Conservation (phyloP, 2,888 invertebrate genomes). For the Eristalis intricaria region DNA sequence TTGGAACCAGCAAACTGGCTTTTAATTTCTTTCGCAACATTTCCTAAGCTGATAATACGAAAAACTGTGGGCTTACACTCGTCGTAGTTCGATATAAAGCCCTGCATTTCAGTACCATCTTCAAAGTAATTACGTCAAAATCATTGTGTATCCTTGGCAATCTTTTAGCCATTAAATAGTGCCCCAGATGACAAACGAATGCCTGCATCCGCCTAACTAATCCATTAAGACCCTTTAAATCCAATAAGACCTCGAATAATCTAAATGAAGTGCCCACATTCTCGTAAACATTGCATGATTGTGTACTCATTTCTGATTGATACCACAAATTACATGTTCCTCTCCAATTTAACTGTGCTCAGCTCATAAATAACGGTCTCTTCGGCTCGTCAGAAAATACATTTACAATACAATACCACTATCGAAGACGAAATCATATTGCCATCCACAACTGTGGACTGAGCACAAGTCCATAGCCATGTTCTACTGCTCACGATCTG, state of each 20-base stretch:
- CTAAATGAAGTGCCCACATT: neutral
- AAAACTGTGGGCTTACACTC: too few species aligned
- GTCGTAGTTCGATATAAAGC: too few species aligned
- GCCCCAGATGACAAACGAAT: too few species aligned
- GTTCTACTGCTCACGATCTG: constrained; percentile 27
- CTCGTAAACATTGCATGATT: neutral
- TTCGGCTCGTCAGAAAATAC: neutral
- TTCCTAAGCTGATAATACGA: too few species aligned
- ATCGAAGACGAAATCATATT: neutral
- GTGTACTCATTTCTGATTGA: neutral
- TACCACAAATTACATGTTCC: constrained; percentile 7
- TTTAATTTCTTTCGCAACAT: too few species aligned
- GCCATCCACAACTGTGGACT: neutral
- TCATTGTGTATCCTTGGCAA: too few species aligned
- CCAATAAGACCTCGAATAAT: neutral
- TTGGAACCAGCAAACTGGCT: too few species aligned
- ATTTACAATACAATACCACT: neutral
- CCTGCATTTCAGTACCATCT: too few species aligned
- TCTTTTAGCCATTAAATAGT: too few species aligned
- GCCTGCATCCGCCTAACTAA: neutral
- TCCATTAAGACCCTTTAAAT: neutral
- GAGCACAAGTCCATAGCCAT: neutral
- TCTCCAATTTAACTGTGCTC: neutral
- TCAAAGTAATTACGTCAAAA: too few species aligned
- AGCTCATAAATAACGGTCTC: constrained; percentile 4